Conservation (phyloP, 1,140 invertebrate species). For the Neuroterus valhalla region DNA sequence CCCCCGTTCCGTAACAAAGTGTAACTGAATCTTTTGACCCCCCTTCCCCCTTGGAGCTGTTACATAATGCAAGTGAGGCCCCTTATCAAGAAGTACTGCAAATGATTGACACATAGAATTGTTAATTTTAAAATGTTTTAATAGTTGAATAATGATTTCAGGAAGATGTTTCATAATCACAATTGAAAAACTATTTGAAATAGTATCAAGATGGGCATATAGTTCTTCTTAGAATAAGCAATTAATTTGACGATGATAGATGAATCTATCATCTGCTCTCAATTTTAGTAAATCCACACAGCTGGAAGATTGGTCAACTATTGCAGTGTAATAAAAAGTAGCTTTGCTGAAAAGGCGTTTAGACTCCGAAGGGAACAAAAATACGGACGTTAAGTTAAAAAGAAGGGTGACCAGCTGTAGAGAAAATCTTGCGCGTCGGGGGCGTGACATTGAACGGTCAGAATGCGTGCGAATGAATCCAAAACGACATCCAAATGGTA, state of each 20-base stretch:
- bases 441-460: slow-evolving; percentile 36
- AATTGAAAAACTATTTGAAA: no score
- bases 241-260: slow-evolving; percentile 4
- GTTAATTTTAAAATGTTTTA: no score
- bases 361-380: slow-evolving; percentile 31
- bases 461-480: slow-evolving; percentile 45
- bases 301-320: background rate
- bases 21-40: no score
- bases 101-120: no score
- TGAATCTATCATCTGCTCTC: background rate
- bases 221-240: background rate
- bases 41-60: no score
- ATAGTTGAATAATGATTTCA: no score
- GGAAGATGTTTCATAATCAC: no score
- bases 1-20: no score
- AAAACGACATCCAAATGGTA: slow-evolving; percentile 58
- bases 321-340: background rate
- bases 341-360: slow-evolving; percentile 26
- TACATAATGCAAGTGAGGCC: no score
- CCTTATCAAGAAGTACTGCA: no score
- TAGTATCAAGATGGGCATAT: no score
- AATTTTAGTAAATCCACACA: background rate
- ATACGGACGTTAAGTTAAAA: slow-evolving; percentile 36
- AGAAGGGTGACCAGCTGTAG: slow-evolving; percentile 46
- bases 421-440: slow-evolving; percentile 41